A percentile compares a stretch with the other conserved stretches of the same genome.
Conservation (phyloP, 2,113 vertebrate genomes). For the Scartelaos histophorus region DNA sequence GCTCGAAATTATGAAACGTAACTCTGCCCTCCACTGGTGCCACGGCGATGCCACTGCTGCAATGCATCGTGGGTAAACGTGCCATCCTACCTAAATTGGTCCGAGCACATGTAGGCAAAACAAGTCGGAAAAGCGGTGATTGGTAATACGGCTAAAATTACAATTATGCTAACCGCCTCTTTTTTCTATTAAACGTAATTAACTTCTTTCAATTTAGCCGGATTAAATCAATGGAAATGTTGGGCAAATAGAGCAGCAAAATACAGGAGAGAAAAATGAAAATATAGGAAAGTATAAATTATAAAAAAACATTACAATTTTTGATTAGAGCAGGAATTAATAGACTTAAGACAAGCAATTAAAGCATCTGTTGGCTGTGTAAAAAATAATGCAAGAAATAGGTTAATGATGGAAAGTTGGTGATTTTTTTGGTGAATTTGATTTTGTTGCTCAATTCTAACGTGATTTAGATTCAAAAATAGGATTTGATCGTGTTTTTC, state of each 20-base stretch:
- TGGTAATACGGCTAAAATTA: slow-evolving; percentile 51
- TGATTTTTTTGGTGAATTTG: too few species aligned
- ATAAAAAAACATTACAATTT: background rate
- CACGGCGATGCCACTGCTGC: slow-evolving; percentile 60
- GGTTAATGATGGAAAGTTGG: too few species aligned
- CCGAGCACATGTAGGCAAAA: slow-evolving; percentile 39
- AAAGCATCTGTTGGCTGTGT: background rate
- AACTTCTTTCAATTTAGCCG: slow-evolving; percentile 47
- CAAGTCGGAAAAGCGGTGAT: slow-evolving; percentile 45
- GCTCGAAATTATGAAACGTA: slow-evolving; percentile 86
- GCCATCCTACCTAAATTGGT: slow-evolving; percentile 9
- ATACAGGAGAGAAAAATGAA: background rate
- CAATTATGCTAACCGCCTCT: slow-evolving; percentile 40
- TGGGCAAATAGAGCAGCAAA: slow-evolving; percentile 19
- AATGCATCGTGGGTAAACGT: slow-evolving; percentile 13
- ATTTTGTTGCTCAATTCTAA: too few species aligned
- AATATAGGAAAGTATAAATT: background rate
- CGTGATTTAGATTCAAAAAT: too few species aligned
- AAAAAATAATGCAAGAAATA: background rate
- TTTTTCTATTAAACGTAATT: slow-evolving; percentile 43
- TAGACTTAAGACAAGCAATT: background rate
- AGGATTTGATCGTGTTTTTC: too few species aligned
- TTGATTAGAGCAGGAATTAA: background rate
- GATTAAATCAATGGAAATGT: slow-evolving; percentile 46
- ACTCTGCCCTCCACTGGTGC: slow-evolving; percentile 98